These are phyloP conservation scores for Bradypus variegatus DNA, from an alignment of 2,797 vertebrate species.

Conservation along the genomic window DNA sequence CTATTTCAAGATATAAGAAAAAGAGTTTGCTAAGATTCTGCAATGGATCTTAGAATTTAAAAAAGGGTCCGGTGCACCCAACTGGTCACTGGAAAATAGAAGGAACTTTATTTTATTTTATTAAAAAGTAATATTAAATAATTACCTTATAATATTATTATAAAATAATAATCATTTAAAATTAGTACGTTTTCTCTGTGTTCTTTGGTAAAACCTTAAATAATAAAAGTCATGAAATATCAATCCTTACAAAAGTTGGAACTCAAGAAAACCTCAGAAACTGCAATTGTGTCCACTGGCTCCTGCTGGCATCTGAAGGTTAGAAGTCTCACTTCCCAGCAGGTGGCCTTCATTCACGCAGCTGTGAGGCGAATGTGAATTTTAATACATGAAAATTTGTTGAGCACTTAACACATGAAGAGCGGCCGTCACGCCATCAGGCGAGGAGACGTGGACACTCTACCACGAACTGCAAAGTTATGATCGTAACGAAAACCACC, in stretches of 20 bases:
- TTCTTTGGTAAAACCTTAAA: background rate
- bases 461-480: rapidly evolving
- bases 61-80: background rate
- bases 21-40: too few relatives aligned
- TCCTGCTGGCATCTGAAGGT: rapidly evolving
- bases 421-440: rapidly evolving
- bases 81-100: background rate
- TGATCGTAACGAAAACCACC: rapidly evolving
- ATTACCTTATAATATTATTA: background rate
- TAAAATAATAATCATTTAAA: background rate
- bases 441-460: rapidly evolving
- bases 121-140: too few relatives aligned
- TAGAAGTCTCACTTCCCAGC: too few relatives aligned
- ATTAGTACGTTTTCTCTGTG: background rate
- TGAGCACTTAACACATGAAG: background rate
- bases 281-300: rapidly evolving
- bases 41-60: background rate
- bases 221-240: background rate
- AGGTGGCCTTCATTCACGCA: background rate
- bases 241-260: background rate
- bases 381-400: background rate
- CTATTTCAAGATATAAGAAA: background rate
- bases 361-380: background rate
- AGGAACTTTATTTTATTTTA: background rate
- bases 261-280: background rate